phyloP scores from a whole-genome alignment of 2,797 vertebrate species.

The Aphelocoma californica region DNA sequence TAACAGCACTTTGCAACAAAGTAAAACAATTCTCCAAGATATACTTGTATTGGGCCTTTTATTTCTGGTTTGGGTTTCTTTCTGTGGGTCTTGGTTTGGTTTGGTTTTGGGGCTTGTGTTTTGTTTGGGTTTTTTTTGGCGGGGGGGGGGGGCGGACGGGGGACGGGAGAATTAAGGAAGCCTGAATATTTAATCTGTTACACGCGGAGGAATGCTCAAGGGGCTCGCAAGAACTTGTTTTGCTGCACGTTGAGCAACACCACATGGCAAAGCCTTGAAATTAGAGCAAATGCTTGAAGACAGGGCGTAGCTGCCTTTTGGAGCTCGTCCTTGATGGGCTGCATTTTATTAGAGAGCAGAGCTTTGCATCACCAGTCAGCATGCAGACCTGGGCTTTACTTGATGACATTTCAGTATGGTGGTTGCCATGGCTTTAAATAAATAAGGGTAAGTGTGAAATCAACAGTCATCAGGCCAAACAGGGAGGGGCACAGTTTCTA shows the following conservation, averaged over 20 bases:
- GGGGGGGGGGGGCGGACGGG: too few species aligned
- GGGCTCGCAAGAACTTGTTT: conserved; percentile 47
- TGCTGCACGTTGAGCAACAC: conserved; percentile 34
- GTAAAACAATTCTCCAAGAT: neutral
- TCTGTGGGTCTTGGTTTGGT: neutral
- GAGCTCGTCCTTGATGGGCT: neutral
- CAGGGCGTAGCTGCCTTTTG: conserved; percentile 17
- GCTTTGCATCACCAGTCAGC: neutral
- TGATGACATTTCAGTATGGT: conserved; percentile 13
- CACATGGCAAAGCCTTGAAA: conserved; percentile 44
- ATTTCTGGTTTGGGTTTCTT: neutral
- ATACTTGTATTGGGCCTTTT: neutral
- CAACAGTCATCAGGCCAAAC: neutral
- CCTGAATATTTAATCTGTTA: conserved; percentile 5
- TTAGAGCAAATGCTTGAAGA: conserved; percentile 43
- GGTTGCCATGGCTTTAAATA: conserved; percentile 32
- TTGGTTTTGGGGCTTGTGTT: too few species aligned
- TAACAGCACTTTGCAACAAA: neutral
- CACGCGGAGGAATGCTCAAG: neutral
- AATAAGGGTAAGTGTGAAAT: conserved; percentile 18
- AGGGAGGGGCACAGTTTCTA: neutral
- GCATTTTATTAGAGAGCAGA: conserved; percentile 48
- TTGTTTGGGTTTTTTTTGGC: too few species aligned
- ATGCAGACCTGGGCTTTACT: neutral
- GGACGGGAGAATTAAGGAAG: neutral